Base-by-base conservation (phyloP, 2,113 vertebrate species). In the Chaetura pelagica region DNA sequence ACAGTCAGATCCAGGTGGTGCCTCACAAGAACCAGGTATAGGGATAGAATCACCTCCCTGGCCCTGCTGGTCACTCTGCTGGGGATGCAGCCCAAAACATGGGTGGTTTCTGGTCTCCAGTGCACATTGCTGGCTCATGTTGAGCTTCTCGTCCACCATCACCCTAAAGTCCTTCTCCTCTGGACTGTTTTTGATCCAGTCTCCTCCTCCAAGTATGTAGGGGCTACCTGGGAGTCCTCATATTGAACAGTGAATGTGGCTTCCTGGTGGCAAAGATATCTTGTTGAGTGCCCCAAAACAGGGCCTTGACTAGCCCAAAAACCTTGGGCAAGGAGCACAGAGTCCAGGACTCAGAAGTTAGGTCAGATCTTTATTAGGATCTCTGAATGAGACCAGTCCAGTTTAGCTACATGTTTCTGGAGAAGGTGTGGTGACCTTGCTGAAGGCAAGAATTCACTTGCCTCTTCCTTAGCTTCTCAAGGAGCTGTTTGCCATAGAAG, bases 401-500 rank as follows among this genome's bases (percentile, higher is more conserved):
- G 72, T 92, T 84, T 22, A 61, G 63, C 44, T 40, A 76, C 61
- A 46, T 61, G 61, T 78, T 93, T 81, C 66, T 73, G 61, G 46
- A 59, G 22, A 54, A 84, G 52, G 40, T 62, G 44, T 73, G 40
- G 46, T 49, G 61, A 20, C 46, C 20, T 74, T 69, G 55, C 38
- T 59, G 23, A 44, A 86, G 44, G 20, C 30, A 29, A 29, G 6
- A 24, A 89, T 71, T 76, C 26, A 32, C 49, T 14, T 52, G 18
- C 19, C 48, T 17, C n/a, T 68, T 0, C 0, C 4, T 12, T 69
- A 19, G 21, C n/a, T 58, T 75, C 74, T 35, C 0, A 1, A 54
- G 44, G n/a, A 71, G 26, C 51, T 59, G 9, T 69, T 64, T 69
- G 24, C 67, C n/a, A 7, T 11, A 21, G 40, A 7, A 44, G 8